Base-by-base conservation (phyloP, 2,888 invertebrate species). In the Leptodirus hochenwartii region DNA sequence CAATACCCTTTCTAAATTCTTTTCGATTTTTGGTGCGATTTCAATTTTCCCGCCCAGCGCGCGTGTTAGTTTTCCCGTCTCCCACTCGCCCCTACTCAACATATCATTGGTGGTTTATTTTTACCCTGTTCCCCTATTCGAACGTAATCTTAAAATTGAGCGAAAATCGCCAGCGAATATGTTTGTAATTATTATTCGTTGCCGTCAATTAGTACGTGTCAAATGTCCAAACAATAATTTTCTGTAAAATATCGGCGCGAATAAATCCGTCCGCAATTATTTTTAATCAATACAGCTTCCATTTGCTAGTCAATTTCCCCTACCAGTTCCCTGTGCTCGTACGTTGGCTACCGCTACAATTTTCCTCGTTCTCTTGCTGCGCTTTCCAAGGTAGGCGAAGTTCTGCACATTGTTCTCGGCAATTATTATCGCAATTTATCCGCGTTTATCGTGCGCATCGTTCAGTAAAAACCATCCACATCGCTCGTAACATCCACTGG, bases 351-450 rank as follows among this genome's bases (percentile, higher is more conserved):
- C 26, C 22, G 29, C 30, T 24, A 28, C 27, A 28, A 27, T 41
- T 43, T 46, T 50, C 45, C 46, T 47, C 47, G 45, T 43, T 44
- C 48, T 50, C 46, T 47, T 43, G 44, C 41, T 38, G 41, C 37
- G 39, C 39, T 41, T 38, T 41, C 37, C 40, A 39, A 41, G 43
- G 43, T 43, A 40, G 41, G 41, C 41, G 39, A 36, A 40, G 39
- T 37, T 37, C 36, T 39, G 33, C 23, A 9, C 17, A 31, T 24
- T 35, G 33, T 34, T 32, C 29, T 32, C 32, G 17, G 13, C 6
- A 9, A n/a, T n/a, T n/a, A n/a, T n/a, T n/a, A n/a, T n/a, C n/a
- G n/a, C n/a, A n/a, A n/a, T n/a, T n/a, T n/a, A n/a, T n/a, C n/a
- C n/a, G n/a, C n/a, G n/a, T n/a, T n/a, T n/a, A n/a, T n/a, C n/a